These are phyloP conservation scores for Stenodema calcarata DNA, from an alignment of 2,888 invertebrate genomes.

Conservation along the genomic window DNA sequence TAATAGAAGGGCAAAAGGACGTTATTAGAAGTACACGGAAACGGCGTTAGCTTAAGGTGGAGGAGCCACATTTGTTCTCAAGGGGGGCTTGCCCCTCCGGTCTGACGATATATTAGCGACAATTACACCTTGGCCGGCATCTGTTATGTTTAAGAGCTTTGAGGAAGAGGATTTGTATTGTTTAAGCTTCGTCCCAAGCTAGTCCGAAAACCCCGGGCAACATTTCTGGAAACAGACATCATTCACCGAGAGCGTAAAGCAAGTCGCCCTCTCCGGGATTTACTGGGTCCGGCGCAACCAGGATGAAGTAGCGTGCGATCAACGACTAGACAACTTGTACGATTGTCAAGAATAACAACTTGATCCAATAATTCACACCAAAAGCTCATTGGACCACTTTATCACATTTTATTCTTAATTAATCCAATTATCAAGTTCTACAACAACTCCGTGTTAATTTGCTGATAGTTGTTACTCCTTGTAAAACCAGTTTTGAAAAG, in stretches of 20 bases:
- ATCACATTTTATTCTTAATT: background rate
- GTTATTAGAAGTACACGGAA: slow-evolving; percentile 47
- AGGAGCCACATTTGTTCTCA: slow-evolving; percentile 32
- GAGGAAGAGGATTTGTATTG: slow-evolving; percentile 34
- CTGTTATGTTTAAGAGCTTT: slow-evolving; percentile 41
- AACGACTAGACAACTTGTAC: background rate
- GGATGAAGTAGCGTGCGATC: background rate
- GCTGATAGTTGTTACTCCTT: too few relatives aligned
- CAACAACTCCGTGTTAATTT: too few relatives aligned
- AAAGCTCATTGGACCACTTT: background rate
- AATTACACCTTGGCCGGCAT: slow-evolving; percentile 33
- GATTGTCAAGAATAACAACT: background rate
- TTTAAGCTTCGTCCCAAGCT: slow-evolving; percentile 18
- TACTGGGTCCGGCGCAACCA: background rate
- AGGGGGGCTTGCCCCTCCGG: background rate
- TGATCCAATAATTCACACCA: background rate
- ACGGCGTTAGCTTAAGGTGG: slow-evolving; percentile 44
- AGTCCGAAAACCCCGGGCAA: background rate
- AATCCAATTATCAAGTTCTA: too few relatives aligned
- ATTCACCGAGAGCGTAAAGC: background rate
- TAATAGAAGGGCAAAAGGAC: slow-evolving; percentile 31
- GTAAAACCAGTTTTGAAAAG: too few relatives aligned
- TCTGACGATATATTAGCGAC: slow-evolving; percentile 39
- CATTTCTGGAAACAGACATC: background rate
- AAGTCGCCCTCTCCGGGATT: background rate